Evolutionary conservation across 2,797 vertebrate genomes (phyloP).

Genomic region (Anomalospiza imberbis): DNA sequence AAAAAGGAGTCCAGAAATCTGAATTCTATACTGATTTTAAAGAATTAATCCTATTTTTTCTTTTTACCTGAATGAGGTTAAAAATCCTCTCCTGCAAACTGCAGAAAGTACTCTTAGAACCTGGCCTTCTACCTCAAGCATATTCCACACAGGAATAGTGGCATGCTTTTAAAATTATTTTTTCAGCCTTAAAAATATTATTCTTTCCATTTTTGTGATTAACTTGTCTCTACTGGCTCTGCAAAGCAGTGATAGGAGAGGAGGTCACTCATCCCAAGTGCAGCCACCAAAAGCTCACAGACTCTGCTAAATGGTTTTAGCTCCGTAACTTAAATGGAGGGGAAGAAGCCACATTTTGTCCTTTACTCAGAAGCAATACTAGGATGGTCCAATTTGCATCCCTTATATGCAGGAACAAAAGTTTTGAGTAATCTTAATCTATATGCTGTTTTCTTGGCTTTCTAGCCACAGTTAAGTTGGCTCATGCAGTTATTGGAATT

Average conservation of each 20-base stretch:
- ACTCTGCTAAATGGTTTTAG: not conserved
- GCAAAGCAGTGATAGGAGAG: not conserved
- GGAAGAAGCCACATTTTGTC: not conserved
- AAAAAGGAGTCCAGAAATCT: not conserved
- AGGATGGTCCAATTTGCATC: slow-evolving; percentile 28
- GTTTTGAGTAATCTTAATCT: slow-evolving; percentile 49
- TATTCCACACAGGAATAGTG: not conserved
- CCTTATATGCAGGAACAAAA: slow-evolving; percentile 40
- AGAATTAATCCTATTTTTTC: not conserved
- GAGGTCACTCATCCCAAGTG: not conserved
- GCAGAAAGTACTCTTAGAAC: not conserved
- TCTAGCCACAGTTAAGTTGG: slow-evolving; percentile 27
- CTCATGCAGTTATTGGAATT: slow-evolving; percentile 33
- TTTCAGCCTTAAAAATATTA: not conserved
- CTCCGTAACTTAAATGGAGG: not conserved
- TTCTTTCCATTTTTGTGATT: not conserved
- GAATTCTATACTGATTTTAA: not conserved
- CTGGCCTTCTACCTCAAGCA: not conserved
- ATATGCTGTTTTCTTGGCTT: slow-evolving; percentile 55
- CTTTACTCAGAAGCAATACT: not conserved
- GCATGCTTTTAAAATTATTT: not conserved
- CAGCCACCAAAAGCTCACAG: not conserved
- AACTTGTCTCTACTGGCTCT: not conserved
- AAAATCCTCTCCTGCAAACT: not conserved
- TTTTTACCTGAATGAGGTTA: not conserved